Evolutionary conservation across 1,140 invertebrate species (phyloP).

Genomic region (Caenorhabditis elegans): WBcel235 BX284606.5:11875501-11876000

Average conservation of each 20-base stretch:
- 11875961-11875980: not conserved
- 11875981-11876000: not conserved
- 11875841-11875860: not conserved
- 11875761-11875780: no score
- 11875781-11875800: no score
- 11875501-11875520: no score
- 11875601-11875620: no score
- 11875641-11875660: no score
- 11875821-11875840: slow-evolving; percentile 8
- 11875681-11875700: not conserved
- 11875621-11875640: no score
- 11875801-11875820: no score
- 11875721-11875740: not conserved
- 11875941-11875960: not conserved
- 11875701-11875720: not conserved
- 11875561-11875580: no score
- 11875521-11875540: no score
- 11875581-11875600: no score
- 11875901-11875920: not conserved
- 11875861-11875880: not conserved
- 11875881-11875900: not conserved
- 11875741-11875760: not conserved
- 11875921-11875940: not conserved
- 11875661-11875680: not conserved
- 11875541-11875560: no score